Evolutionary conservation across 2,888 invertebrate genomes (phyloP).

Genomic region (Odontothrips loti): DNA sequence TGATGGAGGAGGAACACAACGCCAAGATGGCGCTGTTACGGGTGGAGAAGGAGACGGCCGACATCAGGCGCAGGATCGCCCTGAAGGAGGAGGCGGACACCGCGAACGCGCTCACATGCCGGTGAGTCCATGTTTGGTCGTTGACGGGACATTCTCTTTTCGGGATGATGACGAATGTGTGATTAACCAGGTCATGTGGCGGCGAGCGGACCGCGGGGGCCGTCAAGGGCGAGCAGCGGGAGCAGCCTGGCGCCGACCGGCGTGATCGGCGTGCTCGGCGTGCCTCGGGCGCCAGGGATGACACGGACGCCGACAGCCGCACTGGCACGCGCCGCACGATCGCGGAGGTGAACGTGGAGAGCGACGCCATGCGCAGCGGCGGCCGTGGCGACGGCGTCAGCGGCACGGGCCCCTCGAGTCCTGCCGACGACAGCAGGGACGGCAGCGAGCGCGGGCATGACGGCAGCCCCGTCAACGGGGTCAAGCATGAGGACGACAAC

Average conservation of each 20-base stretch:
- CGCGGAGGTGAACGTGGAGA: background rate
- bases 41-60: conserved; percentile 14
- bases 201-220: background rate
- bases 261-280: too few relatives aligned
- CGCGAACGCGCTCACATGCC: background rate
- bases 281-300: background rate
- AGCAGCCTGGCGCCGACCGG: too few relatives aligned
- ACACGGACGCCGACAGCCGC: background rate
- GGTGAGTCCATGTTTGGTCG: background rate
- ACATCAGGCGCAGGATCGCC: background rate
- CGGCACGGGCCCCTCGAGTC: background rate
- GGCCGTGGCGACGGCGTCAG: background rate
- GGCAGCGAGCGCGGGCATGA: background rate
- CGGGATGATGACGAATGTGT: background rate
- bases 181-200: background rate
- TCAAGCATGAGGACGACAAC: background rate
- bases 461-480: background rate
- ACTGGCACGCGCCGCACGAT: background rate
- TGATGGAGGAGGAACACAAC: conserved; percentile 1
- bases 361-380: background rate
- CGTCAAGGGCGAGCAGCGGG: too few relatives aligned
- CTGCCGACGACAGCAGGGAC: background rate
- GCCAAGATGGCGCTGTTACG: conserved; percentile 6
- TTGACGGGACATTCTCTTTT: background rate
- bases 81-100: background rate